Evolutionary conservation across 2,888 invertebrate genomes (phyloP).

Genomic region (Nephrotoma guestfalica): DNA sequence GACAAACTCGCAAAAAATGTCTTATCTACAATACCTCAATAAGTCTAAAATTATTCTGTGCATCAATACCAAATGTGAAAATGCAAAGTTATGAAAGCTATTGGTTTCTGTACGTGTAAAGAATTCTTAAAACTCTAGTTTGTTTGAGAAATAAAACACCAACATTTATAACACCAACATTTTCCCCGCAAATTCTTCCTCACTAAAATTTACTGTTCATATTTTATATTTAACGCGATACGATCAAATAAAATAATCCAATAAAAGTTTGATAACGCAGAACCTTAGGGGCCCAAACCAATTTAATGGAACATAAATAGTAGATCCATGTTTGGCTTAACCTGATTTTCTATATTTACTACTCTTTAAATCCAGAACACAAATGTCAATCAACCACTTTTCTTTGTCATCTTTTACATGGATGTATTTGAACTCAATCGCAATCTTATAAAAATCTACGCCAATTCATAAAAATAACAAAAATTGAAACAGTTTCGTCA

Average conservation of each 20-base stretch:
- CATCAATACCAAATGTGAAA: no score
- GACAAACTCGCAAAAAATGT: no score
- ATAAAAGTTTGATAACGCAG: not conserved
- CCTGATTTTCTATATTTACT: not conserved
- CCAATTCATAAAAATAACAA: not conserved
- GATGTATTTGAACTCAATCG: not conserved
- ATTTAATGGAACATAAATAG: not conserved
- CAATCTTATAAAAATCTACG: not conserved
- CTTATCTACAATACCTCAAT: no score
- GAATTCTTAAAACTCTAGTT: no score
- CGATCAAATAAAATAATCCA: not conserved
- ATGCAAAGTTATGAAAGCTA: no score
- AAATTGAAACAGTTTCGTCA: not conserved
- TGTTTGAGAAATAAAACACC: not conserved
- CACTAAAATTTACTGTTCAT: no score
- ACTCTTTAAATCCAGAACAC: not conserved
- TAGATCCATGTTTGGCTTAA: not conserved
- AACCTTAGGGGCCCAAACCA: not conserved
- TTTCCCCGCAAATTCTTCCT: not conserved
- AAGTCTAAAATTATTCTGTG: no score
- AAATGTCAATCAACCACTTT: not conserved
- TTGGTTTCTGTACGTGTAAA: no score
- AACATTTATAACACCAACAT: not conserved
- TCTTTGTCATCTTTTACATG: not conserved
- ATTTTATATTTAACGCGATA: no score